phyloP scores from a whole-genome alignment of 1,140 invertebrate genomes.

The Drosophila kikkawai region DNA sequence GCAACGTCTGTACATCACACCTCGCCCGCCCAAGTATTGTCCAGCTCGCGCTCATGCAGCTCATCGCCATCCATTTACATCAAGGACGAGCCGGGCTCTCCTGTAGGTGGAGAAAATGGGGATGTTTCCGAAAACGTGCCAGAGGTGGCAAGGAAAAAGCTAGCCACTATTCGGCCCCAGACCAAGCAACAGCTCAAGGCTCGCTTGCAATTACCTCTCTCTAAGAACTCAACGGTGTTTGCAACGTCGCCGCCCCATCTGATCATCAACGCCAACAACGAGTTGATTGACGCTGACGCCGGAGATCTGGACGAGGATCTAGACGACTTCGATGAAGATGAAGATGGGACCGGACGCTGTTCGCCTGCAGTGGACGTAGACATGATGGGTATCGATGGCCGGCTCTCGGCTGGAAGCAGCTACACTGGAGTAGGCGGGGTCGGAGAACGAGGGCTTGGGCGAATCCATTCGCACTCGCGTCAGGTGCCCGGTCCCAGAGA shows the following conservation, averaged over 20 bases:
- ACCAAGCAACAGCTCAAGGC: slow-evolving; percentile 69
- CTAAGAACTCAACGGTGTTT: slow-evolving; percentile 32
- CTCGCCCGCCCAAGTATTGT: slow-evolving; percentile 41
- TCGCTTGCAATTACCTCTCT: slow-evolving; percentile 37
- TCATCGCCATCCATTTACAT: slow-evolving; percentile 81
- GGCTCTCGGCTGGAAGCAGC: slow-evolving; percentile 61
- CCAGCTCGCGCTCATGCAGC: slow-evolving; percentile 70
- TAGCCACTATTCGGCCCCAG: slow-evolving; percentile 62
- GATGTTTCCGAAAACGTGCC: slow-evolving; percentile 15
- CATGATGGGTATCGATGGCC: slow-evolving; percentile 49
- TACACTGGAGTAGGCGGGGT: slow-evolving; percentile 28
- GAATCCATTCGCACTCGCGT: slow-evolving; percentile 6
- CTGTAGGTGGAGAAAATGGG: slow-evolving; percentile 18
- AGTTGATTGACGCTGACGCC: slow-evolving; percentile 69
- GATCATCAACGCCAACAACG: slow-evolving; percentile 72
- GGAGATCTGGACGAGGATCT: slow-evolving; percentile 54
- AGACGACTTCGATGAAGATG: slow-evolving; percentile 65
- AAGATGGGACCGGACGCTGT: slow-evolving; percentile 27
- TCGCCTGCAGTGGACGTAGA: slow-evolving; percentile 50
- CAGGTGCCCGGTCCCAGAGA: slow-evolving; percentile 59
- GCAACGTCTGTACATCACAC: slow-evolving; percentile 4
- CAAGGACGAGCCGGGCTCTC: slow-evolving; percentile 76
- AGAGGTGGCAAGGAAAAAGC: slow-evolving; percentile 31
- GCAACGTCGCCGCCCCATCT: slow-evolving; percentile 61
- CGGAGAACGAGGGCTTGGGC: slow-evolving; percentile 12